Evolutionary conservation across 2,113 vertebrate genomes (phyloP).

Genomic region (Engystomops pustulosus): DNA sequence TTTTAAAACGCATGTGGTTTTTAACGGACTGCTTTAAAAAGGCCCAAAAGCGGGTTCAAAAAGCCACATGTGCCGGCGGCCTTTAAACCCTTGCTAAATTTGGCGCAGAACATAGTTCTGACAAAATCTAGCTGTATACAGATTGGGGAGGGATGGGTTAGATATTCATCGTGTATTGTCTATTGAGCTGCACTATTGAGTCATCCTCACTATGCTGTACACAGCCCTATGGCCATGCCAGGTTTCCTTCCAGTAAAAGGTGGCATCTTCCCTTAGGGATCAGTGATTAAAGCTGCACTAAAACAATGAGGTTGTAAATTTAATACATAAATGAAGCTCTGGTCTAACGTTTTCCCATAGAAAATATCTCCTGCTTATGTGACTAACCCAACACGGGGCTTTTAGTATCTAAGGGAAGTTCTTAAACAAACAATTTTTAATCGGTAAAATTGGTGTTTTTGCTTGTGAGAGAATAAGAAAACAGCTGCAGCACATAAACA

Average conservation of each 20-base stretch:
- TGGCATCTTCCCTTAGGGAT: not conserved
- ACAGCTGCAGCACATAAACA: not conserved
- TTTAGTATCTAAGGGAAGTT: not conserved
- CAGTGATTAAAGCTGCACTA: not conserved
- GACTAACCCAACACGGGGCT: not conserved
- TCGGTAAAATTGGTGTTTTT: no score
- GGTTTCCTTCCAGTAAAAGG: not conserved
- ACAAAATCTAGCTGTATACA: no score
- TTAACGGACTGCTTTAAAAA: no score
- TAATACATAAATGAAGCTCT: not conserved
- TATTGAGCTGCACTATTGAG: no score
- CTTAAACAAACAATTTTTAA: not conserved
- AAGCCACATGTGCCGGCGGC: no score
- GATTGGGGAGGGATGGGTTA: no score
- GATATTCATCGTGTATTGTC: no score
- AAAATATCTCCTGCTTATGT: not conserved
- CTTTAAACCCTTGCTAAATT: no score
- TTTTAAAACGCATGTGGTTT: no score
- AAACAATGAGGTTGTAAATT: not conserved
- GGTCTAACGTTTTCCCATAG: not conserved
- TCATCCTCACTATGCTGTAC: not conserved
- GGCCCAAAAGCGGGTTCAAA: no score
- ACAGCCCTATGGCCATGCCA: not conserved
- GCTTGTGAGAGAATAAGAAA: constrained; percentile 16
- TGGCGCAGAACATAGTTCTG: no score